phyloP scores from a whole-genome alignment of 2,113 vertebrate species.

The Chrysemys picta region DNA sequence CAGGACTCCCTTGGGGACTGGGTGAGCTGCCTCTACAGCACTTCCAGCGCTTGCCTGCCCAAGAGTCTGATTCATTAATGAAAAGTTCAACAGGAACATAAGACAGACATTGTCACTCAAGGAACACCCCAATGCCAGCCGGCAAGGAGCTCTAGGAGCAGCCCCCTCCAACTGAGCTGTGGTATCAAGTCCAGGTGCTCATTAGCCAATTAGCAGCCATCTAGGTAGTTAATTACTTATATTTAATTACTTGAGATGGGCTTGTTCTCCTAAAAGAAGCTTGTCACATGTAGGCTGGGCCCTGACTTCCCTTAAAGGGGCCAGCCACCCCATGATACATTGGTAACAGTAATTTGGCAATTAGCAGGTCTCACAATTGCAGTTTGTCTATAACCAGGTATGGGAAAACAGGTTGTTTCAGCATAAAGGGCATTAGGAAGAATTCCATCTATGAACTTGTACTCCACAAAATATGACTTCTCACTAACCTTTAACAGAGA shows the following conservation, averaged over 20 bases:
- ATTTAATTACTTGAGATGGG: not conserved
- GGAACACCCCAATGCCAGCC: not conserved
- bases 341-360: not conserved
- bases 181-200: not conserved
- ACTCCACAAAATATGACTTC: not conserved
- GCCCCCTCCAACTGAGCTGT: not conserved
- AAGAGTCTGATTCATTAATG: not conserved
- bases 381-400: not conserved
- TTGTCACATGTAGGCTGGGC: not conserved
- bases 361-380: not conserved
- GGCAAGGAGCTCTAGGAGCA: not conserved
- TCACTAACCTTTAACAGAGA: not conserved
- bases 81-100: not conserved
- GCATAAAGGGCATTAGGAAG: not conserved
- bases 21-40: not conserved
- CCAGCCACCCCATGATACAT: not conserved
- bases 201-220: not conserved
- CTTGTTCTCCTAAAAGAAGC: not conserved
- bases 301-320: not conserved
- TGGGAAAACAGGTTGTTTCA: not conserved
- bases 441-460: not conserved
- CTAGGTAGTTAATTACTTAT: not conserved
- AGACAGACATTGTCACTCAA: not conserved
- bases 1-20: not conserved
- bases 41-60: not conserved